phyloP scores from a whole-genome alignment of 2,888 invertebrate genomes.

The Ophonus ardosiacus region DNA sequence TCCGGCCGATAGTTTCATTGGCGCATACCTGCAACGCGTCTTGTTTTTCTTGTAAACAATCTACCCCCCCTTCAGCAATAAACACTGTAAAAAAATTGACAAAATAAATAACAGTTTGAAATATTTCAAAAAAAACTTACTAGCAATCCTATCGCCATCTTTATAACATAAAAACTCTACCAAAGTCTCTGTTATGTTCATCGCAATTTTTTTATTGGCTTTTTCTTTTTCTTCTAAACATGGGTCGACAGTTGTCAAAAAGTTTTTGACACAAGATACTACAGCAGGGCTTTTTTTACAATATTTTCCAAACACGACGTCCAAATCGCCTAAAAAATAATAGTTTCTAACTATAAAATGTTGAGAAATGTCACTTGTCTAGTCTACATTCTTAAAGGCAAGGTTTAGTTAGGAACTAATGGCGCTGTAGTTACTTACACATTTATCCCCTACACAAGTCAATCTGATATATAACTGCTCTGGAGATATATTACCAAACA shows the following conservation, averaged over 20 bases:
- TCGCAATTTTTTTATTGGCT: slow-evolving; percentile 74
- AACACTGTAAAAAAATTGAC: slow-evolving; percentile 71
- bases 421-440: no score
- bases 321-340: slow-evolving; percentile 70
- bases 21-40: slow-evolving; percentile 74
- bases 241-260: slow-evolving; percentile 73
- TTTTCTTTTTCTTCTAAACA: slow-evolving; percentile 76
- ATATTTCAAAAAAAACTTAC: slow-evolving; percentile 72
- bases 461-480: no score
- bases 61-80: slow-evolving; percentile 78
- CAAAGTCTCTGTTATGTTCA: slow-evolving; percentile 76
- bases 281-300: slow-evolving; percentile 75
- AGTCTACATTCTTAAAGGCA: no score
- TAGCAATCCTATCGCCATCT: slow-evolving; percentile 79
- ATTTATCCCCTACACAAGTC: no score
- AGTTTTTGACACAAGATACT: slow-evolving; percentile 74
- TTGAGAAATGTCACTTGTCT: no score
- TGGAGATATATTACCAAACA: not conserved
- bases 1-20: slow-evolving; percentile 73
- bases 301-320: slow-evolving; percentile 78
- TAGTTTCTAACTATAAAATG: no score
- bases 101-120: not conserved
- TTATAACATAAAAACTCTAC: slow-evolving; percentile 77
- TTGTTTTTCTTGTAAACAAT: slow-evolving; percentile 75
- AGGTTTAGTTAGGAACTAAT: no score